These are phyloP conservation scores for Bubalus kerabau DNA, from an alignment of 2,113 vertebrate species.

Conservation along the genomic window DNA sequence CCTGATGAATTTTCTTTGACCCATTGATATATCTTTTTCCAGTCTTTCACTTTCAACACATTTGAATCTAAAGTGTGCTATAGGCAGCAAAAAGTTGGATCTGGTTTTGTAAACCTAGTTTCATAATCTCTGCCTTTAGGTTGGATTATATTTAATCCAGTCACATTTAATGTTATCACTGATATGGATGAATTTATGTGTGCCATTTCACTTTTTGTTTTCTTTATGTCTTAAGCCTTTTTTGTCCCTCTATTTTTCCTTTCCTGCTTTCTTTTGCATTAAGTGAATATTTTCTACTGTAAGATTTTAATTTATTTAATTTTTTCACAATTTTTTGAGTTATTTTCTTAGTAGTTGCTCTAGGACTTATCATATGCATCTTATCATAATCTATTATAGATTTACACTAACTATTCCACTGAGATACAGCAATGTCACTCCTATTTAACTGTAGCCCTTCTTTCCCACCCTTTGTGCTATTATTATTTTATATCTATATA, in stretches of 20 bases:
- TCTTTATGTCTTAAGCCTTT: background rate
- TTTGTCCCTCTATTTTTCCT: background rate
- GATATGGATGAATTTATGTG: background rate
- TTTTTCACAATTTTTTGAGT: background rate
- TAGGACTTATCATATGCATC: background rate
- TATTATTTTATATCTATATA: background rate
- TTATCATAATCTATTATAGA: background rate
- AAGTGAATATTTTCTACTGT: background rate
- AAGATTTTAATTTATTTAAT: background rate
- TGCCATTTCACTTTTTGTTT: background rate
- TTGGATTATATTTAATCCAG: background rate
- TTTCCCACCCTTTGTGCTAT: background rate
- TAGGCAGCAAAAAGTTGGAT: background rate
- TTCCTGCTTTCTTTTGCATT: background rate
- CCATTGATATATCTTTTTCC: background rate
- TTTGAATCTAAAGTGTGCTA: background rate
- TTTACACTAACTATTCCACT: background rate
- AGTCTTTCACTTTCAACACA: background rate
- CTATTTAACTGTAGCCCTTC: background rate
- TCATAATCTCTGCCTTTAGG: background rate
- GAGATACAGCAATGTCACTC: background rate
- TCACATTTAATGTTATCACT: background rate
- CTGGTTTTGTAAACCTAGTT: background rate
- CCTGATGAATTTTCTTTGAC: background rate
- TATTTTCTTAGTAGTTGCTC: background rate